Evolutionary conservation across 35 echinoderm and acorn worm genomes (phyloP), one percentile per base, ranked within the genome.

Genomic region (Patiria miniata): DNA sequence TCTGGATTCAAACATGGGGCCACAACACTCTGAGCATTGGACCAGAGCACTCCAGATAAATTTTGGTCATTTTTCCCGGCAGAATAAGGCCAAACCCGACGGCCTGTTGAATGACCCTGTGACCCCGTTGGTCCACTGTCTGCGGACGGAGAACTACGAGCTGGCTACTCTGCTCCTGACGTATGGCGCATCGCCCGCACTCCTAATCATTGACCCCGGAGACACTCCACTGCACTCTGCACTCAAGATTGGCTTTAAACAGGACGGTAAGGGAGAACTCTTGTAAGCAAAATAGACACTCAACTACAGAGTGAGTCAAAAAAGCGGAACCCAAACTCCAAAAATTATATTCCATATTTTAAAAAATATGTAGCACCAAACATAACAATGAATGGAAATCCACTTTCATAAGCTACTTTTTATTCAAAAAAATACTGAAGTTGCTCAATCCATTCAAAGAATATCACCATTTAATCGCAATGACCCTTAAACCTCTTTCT

Each of bases 201-300:
- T 54, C 19, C 52, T 90, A 7, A 57, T 39, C 52, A 26, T 81
- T 2, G 81, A 84, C 44, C 23, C 23, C 1, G 88, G 88, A 32
- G 88, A 90, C 50, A 84, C 61, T 28, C 81, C 88, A 21, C 30
- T 90, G 15, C 88, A 90, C 78, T 59, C 88, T 77, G 88, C 61
- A 1, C 50, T 90, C 14, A 90, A 37, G 26, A 47, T 90, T 36
- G 65, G 57, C 8, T 84, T 84, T 40, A 52, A 39, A n/a, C 30
- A 39, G 19, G 53, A 76, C 33, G 88, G 88, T 90, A 89, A 55
- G 50, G 32, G 23, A 37, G 4, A 47, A 12, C 42, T n/a, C n/a
- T n/a, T n/a, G n/a, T n/a, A n/a, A n/a, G n/a, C 42, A 47, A 47
- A 12, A 47, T 12, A 6, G 42, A 4, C 42, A 47, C 12, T 12